Conservation (phyloP, 2,797 vertebrate species). For the Pangasius krempfi region DNA sequence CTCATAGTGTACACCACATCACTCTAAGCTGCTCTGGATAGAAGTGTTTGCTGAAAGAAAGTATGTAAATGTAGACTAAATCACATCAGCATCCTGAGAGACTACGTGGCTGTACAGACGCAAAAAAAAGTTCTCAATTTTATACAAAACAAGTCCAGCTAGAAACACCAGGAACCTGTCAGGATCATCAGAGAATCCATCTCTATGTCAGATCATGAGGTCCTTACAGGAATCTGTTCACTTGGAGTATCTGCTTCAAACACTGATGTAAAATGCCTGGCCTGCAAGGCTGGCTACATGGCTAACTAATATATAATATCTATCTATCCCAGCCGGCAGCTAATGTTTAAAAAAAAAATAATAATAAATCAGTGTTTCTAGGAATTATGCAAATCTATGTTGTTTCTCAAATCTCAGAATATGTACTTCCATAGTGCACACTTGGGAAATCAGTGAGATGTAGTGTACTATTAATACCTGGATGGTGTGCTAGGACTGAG, state of each 20-base stretch:
- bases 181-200: neutral
- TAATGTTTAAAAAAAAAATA: neutral
- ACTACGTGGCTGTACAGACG: neutral
- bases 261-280: neutral
- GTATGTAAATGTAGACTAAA: neutral
- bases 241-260: neutral
- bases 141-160: constrained; percentile 5
- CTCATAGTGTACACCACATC: neutral
- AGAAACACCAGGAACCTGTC: constrained; percentile 6
- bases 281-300: neutral
- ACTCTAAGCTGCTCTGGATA: neutral
- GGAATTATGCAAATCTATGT: neutral
- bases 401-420: neutral
- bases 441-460: neutral
- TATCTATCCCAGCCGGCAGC: neutral
- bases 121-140: neutral
- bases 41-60: constrained; percentile 6
- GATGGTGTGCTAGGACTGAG: neutral
- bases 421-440: neutral
- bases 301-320: neutral
- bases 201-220: neutral
- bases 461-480: neutral
- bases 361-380: neutral
- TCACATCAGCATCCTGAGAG: neutral
- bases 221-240: neutral